Conservation (phyloP, 2,888 invertebrate species). For the Cryptocephalus moraei region DNA sequence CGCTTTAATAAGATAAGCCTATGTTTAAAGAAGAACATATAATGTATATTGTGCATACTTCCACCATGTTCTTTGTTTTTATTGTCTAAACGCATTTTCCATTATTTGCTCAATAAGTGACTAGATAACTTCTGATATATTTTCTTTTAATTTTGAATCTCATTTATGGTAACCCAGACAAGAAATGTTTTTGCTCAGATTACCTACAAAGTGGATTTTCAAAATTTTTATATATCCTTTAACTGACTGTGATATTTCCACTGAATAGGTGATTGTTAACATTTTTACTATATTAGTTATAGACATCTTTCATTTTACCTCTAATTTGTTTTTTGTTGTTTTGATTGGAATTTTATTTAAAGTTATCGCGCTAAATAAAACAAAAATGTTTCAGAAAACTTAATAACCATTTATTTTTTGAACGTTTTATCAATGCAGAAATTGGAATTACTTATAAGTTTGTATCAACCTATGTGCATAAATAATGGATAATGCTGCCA, state of each 20-base stretch:
- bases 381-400: no score
- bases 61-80: conserved; percentile 6
- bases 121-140: no score
- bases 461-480: not conserved
- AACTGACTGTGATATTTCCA: conserved; percentile 10
- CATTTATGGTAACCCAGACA: no score
- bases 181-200: conserved; percentile 3
- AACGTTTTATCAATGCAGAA: no score
- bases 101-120: conserved; percentile 3
- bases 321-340: conserved; percentile 3
- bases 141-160: no score
- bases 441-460: no score
- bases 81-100: conserved; percentile 5
- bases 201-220: conserved; percentile 5
- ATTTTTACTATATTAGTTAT: conserved; percentile 3
- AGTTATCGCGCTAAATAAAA: not conserved
- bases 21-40: conserved; percentile 1
- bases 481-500: conserved; percentile 14
- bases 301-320: no score
- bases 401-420: no score
- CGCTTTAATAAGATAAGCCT: conserved; percentile 9
- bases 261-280: conserved; percentile 8
- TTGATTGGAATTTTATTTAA: conserved; percentile 2
- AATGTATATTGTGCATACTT: conserved; percentile 5
- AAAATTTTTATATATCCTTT: conserved; percentile 8